A percentile compares a stretch with the other conserved stretches of the same genome.
These are phyloP conservation scores for Clarias macrocephalus DNA, from an alignment of 2,113 vertebrate genomes.

Conservation along the genomic window DNA sequence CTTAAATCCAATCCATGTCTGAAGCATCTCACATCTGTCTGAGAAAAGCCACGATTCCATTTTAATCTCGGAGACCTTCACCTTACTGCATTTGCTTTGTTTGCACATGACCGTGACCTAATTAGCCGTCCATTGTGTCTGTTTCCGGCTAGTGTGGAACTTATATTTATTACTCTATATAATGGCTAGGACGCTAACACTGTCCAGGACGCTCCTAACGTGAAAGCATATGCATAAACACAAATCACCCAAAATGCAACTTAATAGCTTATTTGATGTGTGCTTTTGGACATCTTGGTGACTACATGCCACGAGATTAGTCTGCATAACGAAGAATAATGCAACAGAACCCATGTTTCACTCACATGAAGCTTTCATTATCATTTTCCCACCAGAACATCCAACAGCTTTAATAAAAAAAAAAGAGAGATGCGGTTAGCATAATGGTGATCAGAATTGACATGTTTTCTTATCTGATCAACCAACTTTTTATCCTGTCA, in stretches of 20 bases:
- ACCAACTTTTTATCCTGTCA: background rate
- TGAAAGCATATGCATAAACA: too few relatives aligned
- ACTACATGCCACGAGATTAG: background rate
- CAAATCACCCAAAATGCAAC: too few relatives aligned
- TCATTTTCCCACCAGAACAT: background rate
- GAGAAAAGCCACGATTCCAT: background rate
- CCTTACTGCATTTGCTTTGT: background rate
- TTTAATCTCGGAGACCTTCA: background rate
- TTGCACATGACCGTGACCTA: background rate
- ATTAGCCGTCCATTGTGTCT: background rate
- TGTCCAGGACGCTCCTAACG: background rate
- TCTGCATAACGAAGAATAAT: background rate
- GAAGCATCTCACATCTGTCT: background rate
- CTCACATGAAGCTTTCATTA: background rate
- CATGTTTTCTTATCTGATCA: background rate
- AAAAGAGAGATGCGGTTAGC: background rate
- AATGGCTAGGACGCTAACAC: background rate
- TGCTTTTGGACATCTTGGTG: background rate
- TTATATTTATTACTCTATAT: background rate
- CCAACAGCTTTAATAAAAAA: background rate
- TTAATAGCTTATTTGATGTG: too few relatives aligned
- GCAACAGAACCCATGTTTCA: background rate
- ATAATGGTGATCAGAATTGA: background rate
- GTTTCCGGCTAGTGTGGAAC: background rate
- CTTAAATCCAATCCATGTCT: background rate